Percentiles rank a stretch among this genome's conserved stretches.
These are phyloP conservation scores for Metacarcinus magister DNA, from an alignment of 2,888 invertebrate genomes.

Conservation along the genomic window DNA sequence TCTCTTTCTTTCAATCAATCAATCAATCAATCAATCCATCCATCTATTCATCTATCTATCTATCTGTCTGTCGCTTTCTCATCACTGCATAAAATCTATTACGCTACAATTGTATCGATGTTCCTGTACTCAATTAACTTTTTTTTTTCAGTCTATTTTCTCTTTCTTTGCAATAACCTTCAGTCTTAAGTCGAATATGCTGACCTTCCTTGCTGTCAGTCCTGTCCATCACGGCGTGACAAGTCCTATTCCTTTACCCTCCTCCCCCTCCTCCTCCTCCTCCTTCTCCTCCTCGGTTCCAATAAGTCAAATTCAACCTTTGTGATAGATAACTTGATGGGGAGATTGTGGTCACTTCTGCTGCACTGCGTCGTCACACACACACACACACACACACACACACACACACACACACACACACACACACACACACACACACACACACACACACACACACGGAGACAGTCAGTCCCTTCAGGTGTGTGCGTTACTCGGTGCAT, in stretches of 20 bases:
- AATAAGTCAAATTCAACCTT: background rate
- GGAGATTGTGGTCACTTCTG: background rate
- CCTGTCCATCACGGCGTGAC: background rate
- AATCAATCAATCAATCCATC: background rate
- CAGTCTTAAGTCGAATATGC: background rate
- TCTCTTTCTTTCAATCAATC: background rate
- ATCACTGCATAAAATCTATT: background rate
- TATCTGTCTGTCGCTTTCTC: background rate
- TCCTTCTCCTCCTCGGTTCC: background rate
- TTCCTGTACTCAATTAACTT: background rate
- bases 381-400: background rate
- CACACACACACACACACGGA: slow-evolving; percentile 1
- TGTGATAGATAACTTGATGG: background rate
- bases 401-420: background rate
- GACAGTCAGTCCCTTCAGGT: background rate
- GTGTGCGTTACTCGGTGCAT: background rate
- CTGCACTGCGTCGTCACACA: background rate
- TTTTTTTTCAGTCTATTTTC: background rate
- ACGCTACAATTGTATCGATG: background rate
- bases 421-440: background rate
- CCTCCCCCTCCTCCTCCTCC: background rate
- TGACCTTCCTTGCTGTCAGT: background rate
- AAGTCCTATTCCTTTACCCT: background rate
- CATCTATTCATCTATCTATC: too few species aligned
- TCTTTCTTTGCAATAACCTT: too few species aligned